These are phyloP conservation scores for Acanthurus tractus DNA, from an alignment of 2,797 vertebrate genomes.

Conservation along the genomic window DNA sequence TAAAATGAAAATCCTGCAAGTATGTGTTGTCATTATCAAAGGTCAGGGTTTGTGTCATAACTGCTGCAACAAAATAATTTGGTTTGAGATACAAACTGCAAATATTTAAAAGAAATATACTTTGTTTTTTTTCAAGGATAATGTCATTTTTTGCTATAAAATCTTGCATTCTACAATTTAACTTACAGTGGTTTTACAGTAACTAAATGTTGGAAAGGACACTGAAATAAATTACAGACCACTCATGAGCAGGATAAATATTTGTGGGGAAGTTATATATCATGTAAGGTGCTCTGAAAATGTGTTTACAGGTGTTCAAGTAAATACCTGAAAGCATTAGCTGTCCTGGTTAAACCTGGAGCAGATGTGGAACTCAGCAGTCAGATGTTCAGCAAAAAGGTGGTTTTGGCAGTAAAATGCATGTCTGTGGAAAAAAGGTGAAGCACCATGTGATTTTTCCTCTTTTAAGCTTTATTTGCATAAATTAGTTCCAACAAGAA, in stretches of 20 bases:
- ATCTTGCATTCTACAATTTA: background rate
- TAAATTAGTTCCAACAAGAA: slow-evolving; percentile 9
- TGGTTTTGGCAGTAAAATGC: slow-evolving; percentile 3
- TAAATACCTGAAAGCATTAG: slow-evolving; percentile 53
- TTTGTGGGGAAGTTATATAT: background rate
- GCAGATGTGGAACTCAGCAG: slow-evolving; percentile 22
- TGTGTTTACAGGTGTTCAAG: slow-evolving; percentile 37
- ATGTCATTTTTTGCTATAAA: background rate
- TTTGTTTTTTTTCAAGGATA: background rate
- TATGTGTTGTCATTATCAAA: slow-evolving; percentile 16
- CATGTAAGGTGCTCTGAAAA: background rate
- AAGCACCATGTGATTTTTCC: slow-evolving; percentile 7
- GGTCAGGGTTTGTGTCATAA: slow-evolving; percentile 13
- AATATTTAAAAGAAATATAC: background rate
- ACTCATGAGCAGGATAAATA: background rate
- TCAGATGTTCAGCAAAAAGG: slow-evolving; percentile 16
- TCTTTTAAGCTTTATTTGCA: slow-evolving; percentile 21
- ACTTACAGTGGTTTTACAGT: background rate
- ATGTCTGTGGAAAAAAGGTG: slow-evolving; percentile 13
- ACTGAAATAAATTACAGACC: background rate
- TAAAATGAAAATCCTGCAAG: slow-evolving; percentile 18
- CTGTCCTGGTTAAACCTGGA: slow-evolving; percentile 41
- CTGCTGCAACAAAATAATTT: background rate
- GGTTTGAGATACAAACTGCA: background rate
- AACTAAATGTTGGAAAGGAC: background rate